Base-by-base conservation (phyloP, 2,797 vertebrate species). In the Danio albolineatus region DNA sequence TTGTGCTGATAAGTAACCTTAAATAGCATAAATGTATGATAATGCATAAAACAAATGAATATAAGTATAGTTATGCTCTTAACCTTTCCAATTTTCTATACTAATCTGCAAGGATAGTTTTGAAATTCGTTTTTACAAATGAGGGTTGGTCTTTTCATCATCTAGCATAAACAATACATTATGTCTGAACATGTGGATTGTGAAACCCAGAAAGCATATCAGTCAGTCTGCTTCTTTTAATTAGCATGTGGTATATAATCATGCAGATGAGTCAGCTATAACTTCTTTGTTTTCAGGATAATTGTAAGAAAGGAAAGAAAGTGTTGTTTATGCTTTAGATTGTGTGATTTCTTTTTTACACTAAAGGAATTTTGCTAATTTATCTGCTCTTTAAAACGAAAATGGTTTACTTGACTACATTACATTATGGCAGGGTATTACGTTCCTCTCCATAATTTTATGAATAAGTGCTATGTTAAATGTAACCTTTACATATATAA, bases 221-320 rank as follows among this genome's bases (percentile, higher is more conserved):
- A 65, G 41, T 76, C 49, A 65, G 49, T 76, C 14, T 43, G 14
- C 14, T 5, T 57, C 4, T 64, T 21, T 19, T 56, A 57, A 66
- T 66, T 36, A 36, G 17, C n/a, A 17, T 10, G 41, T 48, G 21
- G 6, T 19, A 67, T 19, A 6, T 19, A 57, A 67, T 77, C n/a
- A 46, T 57, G 41, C 51, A 46, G 62, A 66, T 12, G 16, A 44
- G 13, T 56, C 61, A 28, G 14, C 65, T 10, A 54, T 1, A 6
- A 36, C 6, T 38, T 73, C 14, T 44, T 66, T 21, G 39, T 21
- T 38, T 10, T 53, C 6, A 44, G 41, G 44, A 46, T 66, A 44
- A 17, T 66, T 44, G 21, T 54, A 44, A 54, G 39, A 64, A 14
- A 36, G 19, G 28, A 28, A 28, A 28, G 28, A 28, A n/a, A n/a